Evolutionary conservation across 2,888 invertebrate genomes (phyloP).

Genomic region (Nemoura dubitans): DNA sequence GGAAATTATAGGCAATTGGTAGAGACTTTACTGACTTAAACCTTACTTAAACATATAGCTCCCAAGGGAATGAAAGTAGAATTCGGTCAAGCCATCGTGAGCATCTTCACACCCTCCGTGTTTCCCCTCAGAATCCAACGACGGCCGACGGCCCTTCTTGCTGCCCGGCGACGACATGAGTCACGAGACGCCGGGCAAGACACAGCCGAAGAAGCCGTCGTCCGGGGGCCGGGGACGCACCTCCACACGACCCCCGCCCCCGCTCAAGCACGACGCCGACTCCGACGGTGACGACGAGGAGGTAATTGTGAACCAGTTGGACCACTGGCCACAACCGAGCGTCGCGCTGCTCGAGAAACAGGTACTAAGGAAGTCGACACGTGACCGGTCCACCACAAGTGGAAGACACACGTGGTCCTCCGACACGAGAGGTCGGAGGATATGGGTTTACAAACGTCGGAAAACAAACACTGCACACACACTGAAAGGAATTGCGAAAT

Average conservation of each 20-base stretch:
- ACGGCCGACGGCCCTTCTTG: constrained; percentile 63
- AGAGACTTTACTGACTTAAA: too few relatives aligned
- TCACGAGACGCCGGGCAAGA: constrained; percentile 71
- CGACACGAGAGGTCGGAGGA: not conserved
- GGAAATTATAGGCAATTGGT: too few relatives aligned
- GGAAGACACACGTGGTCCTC: not conserved
- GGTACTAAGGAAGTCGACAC: constrained; percentile 52
- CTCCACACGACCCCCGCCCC: constrained; percentile 16
- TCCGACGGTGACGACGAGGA: constrained; percentile 36
- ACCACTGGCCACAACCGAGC: constrained; percentile 55
- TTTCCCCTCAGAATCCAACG: constrained; percentile 55
- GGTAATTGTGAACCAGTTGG: constrained; percentile 48
- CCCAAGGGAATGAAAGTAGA: too few relatives aligned
- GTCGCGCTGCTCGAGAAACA: constrained; percentile 56
- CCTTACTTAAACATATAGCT: too few relatives aligned
- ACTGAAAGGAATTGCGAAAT: not conserved
- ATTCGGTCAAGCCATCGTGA: too few relatives aligned
- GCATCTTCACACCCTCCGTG: not conserved
- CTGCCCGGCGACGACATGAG: constrained; percentile 68
- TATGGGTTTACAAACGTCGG: not conserved
- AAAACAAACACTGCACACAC: not conserved
- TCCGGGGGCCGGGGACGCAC: constrained; percentile 18
- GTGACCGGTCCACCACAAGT: not conserved
- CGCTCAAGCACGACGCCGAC: constrained; percentile 21
- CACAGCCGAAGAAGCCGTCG: constrained; percentile 32